Evolutionary conservation across 2,797 vertebrate species (phyloP), one percentile per base, ranked within the genome.

Genomic region (Chaenodraco wilsoni): DNA sequence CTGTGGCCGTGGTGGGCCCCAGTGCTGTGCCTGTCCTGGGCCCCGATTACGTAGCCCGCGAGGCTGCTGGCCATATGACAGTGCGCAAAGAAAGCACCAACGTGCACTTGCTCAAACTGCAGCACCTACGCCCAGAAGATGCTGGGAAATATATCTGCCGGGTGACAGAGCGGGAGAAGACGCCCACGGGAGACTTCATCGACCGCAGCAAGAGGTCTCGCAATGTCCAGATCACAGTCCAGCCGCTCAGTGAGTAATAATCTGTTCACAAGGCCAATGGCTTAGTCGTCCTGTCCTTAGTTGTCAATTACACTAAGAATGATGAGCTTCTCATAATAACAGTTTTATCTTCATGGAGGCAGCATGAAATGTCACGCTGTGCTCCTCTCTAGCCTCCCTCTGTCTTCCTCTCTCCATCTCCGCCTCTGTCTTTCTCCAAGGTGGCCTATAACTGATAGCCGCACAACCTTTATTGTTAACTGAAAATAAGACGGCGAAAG

Each of bases 111-210:
- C 95, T 99, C 81, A 97, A 96, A 87, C 95, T 99, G 87, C 98
- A 97, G 90, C 96, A 93, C 52, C 95, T 98, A 5, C 94, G 93
- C 4, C 90, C 93, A 0, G 96, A 97, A 19, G 98, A 99, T 56
- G 93, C 96, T 0, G 98, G 98, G 57, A 99, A 99, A 65, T 99
- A 99, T 91, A 98, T 98, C 93, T 99, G 98, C 84, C 92, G 97
- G 0, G 98, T 99, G 73, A 99, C 96, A 0, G 98, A 99, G 94
- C 86, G 97, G 15, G 97, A 99, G 91, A 96, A 94, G 79, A 97
- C 97, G 0, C 94, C 96, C 63, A 97, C 96, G 0, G 97, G 98
- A 27, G 97, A 99, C 78, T 97, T 98, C 92, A 96, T 97, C 0
- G 97, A 98, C 92, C 96, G 96, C 84, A 98, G 96, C 95, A 99